These are phyloP conservation scores for Oxyruncus cristatus DNA, from an alignment of 2,113 vertebrate species.

Conservation along the genomic window DNA sequence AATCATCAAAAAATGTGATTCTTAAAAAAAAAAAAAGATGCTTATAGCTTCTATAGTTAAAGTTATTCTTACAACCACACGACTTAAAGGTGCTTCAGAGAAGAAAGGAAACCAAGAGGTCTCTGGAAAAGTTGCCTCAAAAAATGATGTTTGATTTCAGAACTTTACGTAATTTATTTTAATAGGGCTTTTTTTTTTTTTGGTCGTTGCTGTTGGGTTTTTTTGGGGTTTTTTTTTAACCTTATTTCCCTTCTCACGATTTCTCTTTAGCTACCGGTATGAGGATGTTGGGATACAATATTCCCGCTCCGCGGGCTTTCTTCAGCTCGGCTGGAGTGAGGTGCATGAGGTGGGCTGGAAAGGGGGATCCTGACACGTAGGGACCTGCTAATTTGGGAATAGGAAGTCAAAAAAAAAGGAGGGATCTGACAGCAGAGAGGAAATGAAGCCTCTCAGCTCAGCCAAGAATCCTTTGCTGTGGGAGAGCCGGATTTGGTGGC, in stretches of 20 bases:
- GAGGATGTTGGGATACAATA: neutral
- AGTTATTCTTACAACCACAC: slow-evolving; percentile 70
- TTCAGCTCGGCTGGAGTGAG: neutral
- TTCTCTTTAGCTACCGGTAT: neutral
- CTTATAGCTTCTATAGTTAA: slow-evolving; percentile 74
- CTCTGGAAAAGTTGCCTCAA: slow-evolving; percentile 19
- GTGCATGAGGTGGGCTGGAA: neutral
- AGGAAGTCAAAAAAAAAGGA: neutral
- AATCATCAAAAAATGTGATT: slow-evolving; percentile 79
- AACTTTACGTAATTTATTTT: slow-evolving; percentile 37
- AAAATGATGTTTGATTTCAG: slow-evolving; percentile 21
- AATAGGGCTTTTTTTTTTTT: neutral
- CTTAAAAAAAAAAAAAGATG: slow-evolving; percentile 61
- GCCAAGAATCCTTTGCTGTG: neutral
- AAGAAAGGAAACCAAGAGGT: slow-evolving; percentile 20
- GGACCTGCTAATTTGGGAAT: neutral
- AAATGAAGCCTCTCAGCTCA: neutral
- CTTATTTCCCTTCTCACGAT: neutral
- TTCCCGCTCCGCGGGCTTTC: neutral
- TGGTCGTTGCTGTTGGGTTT: too few species aligned
- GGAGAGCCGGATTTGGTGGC: neutral
- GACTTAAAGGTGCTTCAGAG: slow-evolving; percentile 73
- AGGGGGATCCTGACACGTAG: neutral
- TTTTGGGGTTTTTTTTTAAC: neutral
- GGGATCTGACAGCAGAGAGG: neutral